phyloP scores from a whole-genome alignment of 1,140 invertebrate genomes.

The Papilio dardanus region DNA sequence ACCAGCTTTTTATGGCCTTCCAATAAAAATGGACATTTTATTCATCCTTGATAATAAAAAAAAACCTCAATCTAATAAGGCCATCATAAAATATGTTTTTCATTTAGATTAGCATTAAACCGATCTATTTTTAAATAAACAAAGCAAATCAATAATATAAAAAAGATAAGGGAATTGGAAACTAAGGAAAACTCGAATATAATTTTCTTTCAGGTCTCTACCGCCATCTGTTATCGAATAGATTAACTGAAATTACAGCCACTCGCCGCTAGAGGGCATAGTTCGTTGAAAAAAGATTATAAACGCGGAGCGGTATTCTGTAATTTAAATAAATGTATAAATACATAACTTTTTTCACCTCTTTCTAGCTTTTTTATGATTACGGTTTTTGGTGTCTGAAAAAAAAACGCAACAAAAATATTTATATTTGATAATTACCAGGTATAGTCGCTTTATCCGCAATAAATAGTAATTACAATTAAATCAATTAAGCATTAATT shows the following conservation, averaged over 20 bases:
- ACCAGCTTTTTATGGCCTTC: not conserved
- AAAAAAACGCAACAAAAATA: too few relatives aligned
- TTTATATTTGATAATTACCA: too few relatives aligned
- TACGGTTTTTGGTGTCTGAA: too few relatives aligned
- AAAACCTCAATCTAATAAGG: not conserved
- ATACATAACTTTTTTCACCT: too few relatives aligned
- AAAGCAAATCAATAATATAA: not conserved
- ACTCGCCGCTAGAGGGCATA: constrained; percentile 65
- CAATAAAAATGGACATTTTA: not conserved
- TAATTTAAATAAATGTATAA: not conserved
- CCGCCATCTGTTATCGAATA: constrained; percentile 55
- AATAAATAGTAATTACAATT: too few relatives aligned
- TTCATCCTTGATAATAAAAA: not conserved
- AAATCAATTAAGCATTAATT: not conserved
- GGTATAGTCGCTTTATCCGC: too few relatives aligned
- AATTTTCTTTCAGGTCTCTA: not conserved
- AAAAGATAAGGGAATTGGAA: not conserved
- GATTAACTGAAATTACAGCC: constrained; percentile 51
- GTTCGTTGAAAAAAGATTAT: not conserved
- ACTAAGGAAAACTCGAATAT: not conserved
- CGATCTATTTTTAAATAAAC: not conserved
- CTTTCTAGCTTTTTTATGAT: too few relatives aligned
- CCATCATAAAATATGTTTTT: too few relatives aligned
- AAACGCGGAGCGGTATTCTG: not conserved
- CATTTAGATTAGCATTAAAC: not conserved